Conservation (phyloP, 1,140 invertebrate genomes). For the Zaprionus capensis region DNA sequence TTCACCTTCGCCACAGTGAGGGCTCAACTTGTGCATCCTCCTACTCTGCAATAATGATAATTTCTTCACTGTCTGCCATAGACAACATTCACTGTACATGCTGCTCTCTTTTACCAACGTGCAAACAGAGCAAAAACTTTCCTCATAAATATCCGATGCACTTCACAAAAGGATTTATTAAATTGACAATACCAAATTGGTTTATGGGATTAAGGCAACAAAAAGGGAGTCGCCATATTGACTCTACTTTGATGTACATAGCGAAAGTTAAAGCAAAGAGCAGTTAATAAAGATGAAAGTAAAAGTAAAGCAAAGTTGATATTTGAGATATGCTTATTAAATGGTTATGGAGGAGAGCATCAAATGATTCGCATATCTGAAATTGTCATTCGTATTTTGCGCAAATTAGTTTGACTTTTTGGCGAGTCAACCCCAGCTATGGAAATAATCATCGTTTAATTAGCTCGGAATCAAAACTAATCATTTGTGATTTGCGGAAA, state of each 20-base stretch:
- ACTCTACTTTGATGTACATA: slow-evolving; percentile 13
- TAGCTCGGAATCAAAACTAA: background rate
- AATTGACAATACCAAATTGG: slow-evolving; percentile 34
- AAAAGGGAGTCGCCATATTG: background rate
- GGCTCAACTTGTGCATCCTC: background rate
- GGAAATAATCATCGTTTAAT: background rate
- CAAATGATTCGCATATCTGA: background rate
- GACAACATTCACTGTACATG: slow-evolving; percentile 9
- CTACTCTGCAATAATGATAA: background rate
- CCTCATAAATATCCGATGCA: slow-evolving; percentile 28
- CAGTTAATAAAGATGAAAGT: background rate
- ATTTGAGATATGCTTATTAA: background rate
- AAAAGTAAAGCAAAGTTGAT: background rate
- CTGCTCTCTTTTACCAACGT: background rate
- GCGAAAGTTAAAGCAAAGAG: background rate
- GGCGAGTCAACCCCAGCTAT: background rate
- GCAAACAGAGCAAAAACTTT: slow-evolving; percentile 27
- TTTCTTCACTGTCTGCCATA: background rate
- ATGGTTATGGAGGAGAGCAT: background rate
- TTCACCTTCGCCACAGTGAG: background rate
- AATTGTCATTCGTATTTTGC: background rate
- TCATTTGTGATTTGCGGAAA: slow-evolving; percentile 3
- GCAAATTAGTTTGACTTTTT: slow-evolving; percentile 1
- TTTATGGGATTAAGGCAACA: slow-evolving; percentile 14
- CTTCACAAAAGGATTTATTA: slow-evolving; percentile 30